A percentile compares a stretch with the other conserved stretches of the same genome.
Conservation (phyloP, 2,888 invertebrate genomes). For the Cataglyphis altisquamis region DNA sequence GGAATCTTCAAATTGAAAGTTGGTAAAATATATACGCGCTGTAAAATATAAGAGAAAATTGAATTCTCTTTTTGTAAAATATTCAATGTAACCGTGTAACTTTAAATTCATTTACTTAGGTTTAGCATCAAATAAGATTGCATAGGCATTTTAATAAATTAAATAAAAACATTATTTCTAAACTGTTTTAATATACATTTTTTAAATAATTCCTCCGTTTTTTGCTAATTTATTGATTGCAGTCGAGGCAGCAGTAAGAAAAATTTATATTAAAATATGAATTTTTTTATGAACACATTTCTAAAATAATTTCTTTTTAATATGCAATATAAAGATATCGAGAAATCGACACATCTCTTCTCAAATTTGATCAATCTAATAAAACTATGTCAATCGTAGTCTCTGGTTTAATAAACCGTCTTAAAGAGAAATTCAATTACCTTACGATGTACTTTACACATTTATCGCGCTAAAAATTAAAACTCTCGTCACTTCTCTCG, state of each 20-base stretch:
- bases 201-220: not conserved
- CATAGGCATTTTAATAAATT: not conserved
- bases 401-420: not conserved
- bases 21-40: constrained; percentile 4
- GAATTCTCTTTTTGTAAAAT: not conserved
- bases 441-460: not conserved
- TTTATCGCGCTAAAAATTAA: constrained; percentile 6
- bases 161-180: not conserved
- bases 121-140: not conserved
- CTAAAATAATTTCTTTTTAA: not conserved
- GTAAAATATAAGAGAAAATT: not conserved
- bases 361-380: not conserved
- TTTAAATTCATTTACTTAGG: not conserved
- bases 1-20: constrained; percentile 32
- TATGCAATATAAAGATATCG: not conserved
- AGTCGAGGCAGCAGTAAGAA: no score
- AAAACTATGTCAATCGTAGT: not conserved
- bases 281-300: not conserved
- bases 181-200: not conserved
- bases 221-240: no score
- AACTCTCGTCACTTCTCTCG: constrained; percentile 6
- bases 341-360: not conserved
- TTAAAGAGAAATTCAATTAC: constrained; percentile 9
- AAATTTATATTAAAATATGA: not conserved
- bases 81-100: not conserved